phyloP scores from a whole-genome alignment of 2,113 vertebrate species.

The Malurus alboscapulatus region DNA sequence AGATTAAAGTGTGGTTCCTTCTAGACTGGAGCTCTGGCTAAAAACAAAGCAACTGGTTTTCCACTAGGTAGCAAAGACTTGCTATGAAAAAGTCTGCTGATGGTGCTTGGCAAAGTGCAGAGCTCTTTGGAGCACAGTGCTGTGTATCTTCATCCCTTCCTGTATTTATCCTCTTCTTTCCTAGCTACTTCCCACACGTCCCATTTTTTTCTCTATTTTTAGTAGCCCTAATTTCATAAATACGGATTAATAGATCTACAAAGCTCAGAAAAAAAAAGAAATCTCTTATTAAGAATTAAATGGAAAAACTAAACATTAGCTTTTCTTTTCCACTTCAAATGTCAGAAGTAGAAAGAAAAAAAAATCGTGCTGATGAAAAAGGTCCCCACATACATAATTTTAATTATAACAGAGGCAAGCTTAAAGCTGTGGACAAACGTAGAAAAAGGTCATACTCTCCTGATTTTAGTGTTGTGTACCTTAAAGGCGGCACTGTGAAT shows the following conservation, averaged over 20 bases:
- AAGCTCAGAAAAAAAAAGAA: neutral
- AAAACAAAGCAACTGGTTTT: neutral
- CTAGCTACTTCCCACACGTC: neutral
- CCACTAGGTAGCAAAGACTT: neutral
- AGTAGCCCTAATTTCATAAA: neutral
- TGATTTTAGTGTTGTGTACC: neutral
- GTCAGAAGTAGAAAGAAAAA: neutral
- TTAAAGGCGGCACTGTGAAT: neutral
- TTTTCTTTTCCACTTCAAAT: neutral
- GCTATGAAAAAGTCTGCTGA: neutral
- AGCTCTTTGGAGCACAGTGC: neutral
- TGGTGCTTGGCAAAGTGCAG: neutral
- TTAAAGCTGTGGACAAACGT: neutral
- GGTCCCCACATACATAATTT: neutral
- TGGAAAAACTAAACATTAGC: neutral
- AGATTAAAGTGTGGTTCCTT: neutral
- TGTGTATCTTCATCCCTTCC: neutral
- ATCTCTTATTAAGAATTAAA: neutral
- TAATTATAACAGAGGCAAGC: neutral
- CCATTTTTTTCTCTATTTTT: neutral
- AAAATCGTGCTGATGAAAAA: neutral
- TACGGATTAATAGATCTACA: neutral
- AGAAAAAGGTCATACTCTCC: neutral
- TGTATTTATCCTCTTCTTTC: neutral
- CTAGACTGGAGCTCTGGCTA: neutral